phyloP scores from a whole-genome alignment of 2,797 vertebrate genomes.

The Mormyrops boulengeri region DNA sequence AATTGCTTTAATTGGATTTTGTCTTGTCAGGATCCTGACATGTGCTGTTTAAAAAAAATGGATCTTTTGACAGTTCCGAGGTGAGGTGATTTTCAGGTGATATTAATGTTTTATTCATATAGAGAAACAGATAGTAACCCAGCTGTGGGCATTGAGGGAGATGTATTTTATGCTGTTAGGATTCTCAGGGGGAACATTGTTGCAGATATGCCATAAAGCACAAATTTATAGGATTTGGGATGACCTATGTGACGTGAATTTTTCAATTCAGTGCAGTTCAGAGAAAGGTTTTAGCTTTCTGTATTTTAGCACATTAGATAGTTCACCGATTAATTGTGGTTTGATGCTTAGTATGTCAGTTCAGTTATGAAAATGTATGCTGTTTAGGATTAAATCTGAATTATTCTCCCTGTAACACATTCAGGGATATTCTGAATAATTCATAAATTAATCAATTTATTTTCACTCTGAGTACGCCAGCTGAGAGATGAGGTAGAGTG shows the following conservation, averaged over 20 bases:
- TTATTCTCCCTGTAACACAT: not conserved
- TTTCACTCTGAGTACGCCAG: not conserved
- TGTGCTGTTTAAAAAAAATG: not conserved
- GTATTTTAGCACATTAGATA: not conserved
- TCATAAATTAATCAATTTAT: conserved; percentile 9
- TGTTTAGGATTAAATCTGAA: not conserved
- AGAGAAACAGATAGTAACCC: not conserved
- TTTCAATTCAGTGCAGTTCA: not conserved
- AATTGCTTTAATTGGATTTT: not conserved
- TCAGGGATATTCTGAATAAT: not conserved
- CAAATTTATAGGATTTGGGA: not conserved
- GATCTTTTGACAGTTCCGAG: not conserved
- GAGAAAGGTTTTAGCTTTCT: not conserved
- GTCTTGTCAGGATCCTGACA: not conserved
- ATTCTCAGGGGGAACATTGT: not conserved
- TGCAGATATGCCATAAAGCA: not conserved
- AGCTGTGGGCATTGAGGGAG: not conserved
- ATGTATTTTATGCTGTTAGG: not conserved
- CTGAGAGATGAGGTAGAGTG: conserved; percentile 1
- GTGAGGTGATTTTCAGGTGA: not conserved
- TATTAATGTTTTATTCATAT: not conserved
- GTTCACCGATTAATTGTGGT: not conserved
- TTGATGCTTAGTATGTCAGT: not conserved
- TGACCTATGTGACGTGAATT: not conserved
- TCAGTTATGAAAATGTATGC: not conserved